Base-by-base conservation (phyloP, 2,113 vertebrate species). In the Promerops cafer region DNA sequence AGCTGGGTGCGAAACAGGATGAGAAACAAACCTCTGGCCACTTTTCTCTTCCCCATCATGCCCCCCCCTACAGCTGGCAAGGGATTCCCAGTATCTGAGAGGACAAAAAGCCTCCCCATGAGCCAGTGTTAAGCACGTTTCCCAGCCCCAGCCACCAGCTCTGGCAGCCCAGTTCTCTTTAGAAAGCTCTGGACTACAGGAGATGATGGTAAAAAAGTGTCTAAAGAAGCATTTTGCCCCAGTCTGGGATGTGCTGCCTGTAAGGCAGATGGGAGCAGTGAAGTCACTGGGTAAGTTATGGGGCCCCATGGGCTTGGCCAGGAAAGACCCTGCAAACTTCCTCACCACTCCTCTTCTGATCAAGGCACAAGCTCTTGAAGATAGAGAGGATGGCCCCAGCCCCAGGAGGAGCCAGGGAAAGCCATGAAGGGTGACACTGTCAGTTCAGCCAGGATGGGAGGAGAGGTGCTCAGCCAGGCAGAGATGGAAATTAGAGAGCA, bases 21-120 rank as follows among this genome's bases (percentile, higher is more conserved):
- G 96, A 97, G 94, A 96, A 98, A 98, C 95, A 94, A 96, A 91
- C 96, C 96, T 12, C 91, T 39, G 27, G 91, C 3, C 26, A 30
- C n/a, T 24, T 16, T 71, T 57, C 11, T n/a, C 16, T 52, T 83
- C 33, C 31, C 39, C 27, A 37, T 19, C 0, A 0, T 66, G 30
- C 56, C 30, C 70, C 50, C 15, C 15, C 9, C 33, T 56, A 30
- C 11, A 45, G 56, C 52, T 83, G 77, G 52, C 13, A 39, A 33
- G 37, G 28, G 18, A 75, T 61, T 61, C 61, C 42, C 65, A 65
- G 45, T 8, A 39, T 6, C 28, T 7, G 3, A 52, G 35, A n/a
- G 44, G n/a, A 75, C 3, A 28, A 50, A 83, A 83, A 86, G 11
- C 66, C 10, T 61, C 37, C 12, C 24, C 22, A 3, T 0, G 0